Conservation (phyloP, 2,797 vertebrate species). For the Macrochelys suwanniensis region DNA sequence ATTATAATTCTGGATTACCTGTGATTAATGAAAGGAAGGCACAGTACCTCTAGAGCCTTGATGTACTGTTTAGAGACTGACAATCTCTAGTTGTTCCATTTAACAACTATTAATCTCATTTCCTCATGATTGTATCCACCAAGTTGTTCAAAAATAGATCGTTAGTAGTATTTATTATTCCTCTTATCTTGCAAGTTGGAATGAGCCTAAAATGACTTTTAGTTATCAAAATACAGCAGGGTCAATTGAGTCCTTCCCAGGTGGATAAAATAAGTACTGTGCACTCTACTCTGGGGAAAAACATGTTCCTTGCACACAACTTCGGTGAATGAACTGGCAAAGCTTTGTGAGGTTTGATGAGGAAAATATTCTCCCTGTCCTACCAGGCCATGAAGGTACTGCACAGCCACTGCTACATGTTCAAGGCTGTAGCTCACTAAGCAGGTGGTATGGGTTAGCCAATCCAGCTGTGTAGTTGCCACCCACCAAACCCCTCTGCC, state of each 20-base stretch:
- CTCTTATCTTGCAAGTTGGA: conserved; percentile 49
- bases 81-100: conserved; percentile 12
- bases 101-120: conserved; percentile 42
- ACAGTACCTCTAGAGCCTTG: conserved; percentile 13
- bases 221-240: conserved; percentile 60
- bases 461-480: fast-evolving
- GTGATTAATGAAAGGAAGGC: conserved; percentile 35
- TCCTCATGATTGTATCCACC: conserved; percentile 3
- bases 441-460: not conserved
- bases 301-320: not conserved
- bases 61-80: not conserved
- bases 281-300: conserved; percentile 38
- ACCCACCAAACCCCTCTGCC: fast-evolving
- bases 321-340: conserved; percentile 13
- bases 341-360: not conserved
- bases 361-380: not conserved
- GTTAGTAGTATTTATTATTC: conserved; percentile 62
- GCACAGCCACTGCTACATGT: not conserved
- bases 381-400: not conserved
- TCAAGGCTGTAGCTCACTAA: not conserved
- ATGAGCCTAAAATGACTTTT: conserved; percentile 55
- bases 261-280: conserved; percentile 42
- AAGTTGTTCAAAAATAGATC: conserved; percentile 63
- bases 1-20: conserved; percentile 45
- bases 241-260: conserved; percentile 57